Evolutionary conservation across 2,113 vertebrate genomes (phyloP).

Genomic region (Talpa occidentalis): DNA sequence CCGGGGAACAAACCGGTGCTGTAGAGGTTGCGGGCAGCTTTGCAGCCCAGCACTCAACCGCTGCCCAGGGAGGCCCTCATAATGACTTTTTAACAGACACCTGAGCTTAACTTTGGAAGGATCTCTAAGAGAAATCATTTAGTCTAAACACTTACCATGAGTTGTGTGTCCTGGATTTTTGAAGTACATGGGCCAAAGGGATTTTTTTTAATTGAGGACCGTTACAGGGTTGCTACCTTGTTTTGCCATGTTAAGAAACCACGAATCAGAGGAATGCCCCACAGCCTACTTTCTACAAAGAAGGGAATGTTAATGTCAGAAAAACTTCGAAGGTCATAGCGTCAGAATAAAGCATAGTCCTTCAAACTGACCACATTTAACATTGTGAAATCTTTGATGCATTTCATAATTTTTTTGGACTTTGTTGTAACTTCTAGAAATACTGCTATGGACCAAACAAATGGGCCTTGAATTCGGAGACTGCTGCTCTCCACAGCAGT

Average conservation of each 20-base stretch:
- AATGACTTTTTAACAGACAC: slow-evolving; percentile 38
- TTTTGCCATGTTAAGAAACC: not conserved
- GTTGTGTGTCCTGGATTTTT: not conserved
- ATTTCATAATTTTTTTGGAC: not conserved
- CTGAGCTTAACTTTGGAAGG: not conserved
- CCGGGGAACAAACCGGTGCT: too few relatives aligned
- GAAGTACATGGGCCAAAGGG: not conserved
- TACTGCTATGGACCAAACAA: not conserved
- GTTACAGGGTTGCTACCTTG: not conserved
- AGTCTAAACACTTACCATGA: not conserved
- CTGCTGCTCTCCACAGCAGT: not conserved
- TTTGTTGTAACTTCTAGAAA: not conserved
- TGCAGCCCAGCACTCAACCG: too few relatives aligned
- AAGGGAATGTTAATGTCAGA: not conserved
- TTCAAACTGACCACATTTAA: not conserved
- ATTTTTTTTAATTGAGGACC: not conserved
- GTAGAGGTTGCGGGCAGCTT: too few relatives aligned
- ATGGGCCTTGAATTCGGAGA: not conserved
- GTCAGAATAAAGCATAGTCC: not conserved
- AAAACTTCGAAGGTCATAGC: not conserved
- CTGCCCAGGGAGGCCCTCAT: too few relatives aligned
- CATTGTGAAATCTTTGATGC: not conserved
- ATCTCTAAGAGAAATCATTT: not conserved
- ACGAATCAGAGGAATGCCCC: not conserved
- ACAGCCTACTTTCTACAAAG: not conserved